Evolutionary conservation across 2,113 vertebrate species (phyloP).

Genomic region (Campylomormyrus tamandua): DNA sequence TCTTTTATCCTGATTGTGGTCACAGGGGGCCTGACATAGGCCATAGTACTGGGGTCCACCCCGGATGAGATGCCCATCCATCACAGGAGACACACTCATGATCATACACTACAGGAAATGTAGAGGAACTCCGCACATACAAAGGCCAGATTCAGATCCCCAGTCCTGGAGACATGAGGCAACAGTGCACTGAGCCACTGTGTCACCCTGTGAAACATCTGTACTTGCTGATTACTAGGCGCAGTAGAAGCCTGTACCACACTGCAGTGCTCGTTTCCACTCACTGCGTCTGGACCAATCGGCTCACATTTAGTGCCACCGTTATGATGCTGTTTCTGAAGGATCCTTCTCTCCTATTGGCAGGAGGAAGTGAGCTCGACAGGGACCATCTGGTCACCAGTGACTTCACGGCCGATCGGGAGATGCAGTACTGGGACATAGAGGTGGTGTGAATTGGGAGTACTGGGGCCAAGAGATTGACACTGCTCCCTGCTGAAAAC

Average conservation of each 20-base stretch:
- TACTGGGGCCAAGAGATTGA: neutral
- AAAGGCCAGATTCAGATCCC: neutral
- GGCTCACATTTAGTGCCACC: neutral
- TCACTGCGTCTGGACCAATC: neutral
- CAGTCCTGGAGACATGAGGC: neutral
- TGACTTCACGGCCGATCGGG: slow-evolving; percentile 19
- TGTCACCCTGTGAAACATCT: neutral
- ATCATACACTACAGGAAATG: neutral
- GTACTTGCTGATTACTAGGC: neutral
- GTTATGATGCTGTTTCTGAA: neutral
- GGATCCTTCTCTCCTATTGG: neutral
- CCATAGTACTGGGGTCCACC: neutral
- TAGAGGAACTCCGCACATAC: neutral
- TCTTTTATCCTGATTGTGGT: neutral
- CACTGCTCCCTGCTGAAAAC: neutral
- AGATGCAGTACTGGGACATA: slow-evolving; percentile 39
- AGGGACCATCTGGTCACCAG: slow-evolving; percentile 39
- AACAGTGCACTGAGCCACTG: neutral
- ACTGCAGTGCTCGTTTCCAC: neutral
- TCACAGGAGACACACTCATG: neutral
- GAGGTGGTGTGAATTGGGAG: slow-evolving; percentile 34
- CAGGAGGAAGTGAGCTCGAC: slow-evolving; percentile 36
- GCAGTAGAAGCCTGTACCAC: neutral
- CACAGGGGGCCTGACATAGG: neutral
- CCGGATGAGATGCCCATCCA: neutral